phyloP scores from a whole-genome alignment of 2,113 vertebrate species.

The Hemibagrus wyckioides region DNA sequence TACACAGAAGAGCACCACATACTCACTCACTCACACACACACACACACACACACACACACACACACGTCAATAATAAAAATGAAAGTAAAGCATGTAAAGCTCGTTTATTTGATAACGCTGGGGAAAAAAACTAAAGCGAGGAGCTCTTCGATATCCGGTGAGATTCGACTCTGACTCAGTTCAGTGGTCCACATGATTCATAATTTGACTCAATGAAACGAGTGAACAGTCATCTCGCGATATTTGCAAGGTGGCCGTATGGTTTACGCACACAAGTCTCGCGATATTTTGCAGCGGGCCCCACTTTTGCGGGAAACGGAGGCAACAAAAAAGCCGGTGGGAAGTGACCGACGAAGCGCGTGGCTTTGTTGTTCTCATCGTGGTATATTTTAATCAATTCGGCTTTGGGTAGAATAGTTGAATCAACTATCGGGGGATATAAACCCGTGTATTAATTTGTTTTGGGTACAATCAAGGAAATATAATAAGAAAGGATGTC shows the following conservation, averaged over 20 bases:
- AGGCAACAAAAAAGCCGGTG: slow-evolving; percentile 48
- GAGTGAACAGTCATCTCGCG: slow-evolving; percentile 34
- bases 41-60: too few relatives aligned
- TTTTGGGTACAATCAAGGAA: not conserved
- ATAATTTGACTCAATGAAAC: not conserved
- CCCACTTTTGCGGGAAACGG: slow-evolving; percentile 51
- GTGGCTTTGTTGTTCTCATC: slow-evolving; percentile 19
- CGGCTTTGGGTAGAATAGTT: not conserved
- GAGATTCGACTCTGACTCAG: not conserved
- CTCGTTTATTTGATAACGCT: not conserved
- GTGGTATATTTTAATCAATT: not conserved
- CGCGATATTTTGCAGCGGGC: slow-evolving; percentile 32
- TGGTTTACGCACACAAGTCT: not conserved
- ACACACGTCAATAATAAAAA: not conserved
- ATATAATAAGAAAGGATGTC: slow-evolving; percentile 58
- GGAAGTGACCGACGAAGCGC: not conserved
- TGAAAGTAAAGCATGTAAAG: too few relatives aligned
- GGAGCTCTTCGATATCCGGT: not conserved
- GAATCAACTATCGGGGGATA: not conserved
- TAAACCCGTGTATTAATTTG: not conserved
- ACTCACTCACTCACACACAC: too few relatives aligned
- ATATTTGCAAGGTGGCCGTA: not conserved
- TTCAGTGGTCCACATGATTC: not conserved
- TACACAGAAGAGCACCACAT: too few relatives aligned
- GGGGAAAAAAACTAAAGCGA: accelerated